Conservation (phyloP, 2,888 invertebrate genomes). For the Drosophila planitibia region DNA sequence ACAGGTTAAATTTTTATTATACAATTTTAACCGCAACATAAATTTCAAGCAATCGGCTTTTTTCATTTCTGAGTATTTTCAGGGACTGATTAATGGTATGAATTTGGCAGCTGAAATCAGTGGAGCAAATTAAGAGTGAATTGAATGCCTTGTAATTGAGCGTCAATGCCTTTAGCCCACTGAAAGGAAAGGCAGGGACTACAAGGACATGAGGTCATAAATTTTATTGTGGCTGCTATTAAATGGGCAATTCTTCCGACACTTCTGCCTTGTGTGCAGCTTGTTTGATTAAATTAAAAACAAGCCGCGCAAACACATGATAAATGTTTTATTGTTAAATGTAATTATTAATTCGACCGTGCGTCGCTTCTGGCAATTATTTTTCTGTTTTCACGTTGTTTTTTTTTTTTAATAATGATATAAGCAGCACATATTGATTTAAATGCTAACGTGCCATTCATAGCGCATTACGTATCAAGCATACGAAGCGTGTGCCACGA, state of each 20-base stretch:
- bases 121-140: constrained; percentile 39
- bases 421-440: constrained; percentile 45
- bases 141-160: constrained; percentile 43
- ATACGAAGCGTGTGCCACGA: constrained; percentile 15
- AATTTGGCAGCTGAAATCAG: constrained; percentile 29
- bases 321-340: constrained; percentile 53
- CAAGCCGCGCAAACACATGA: constrained; percentile 46
- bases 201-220: constrained; percentile 40
- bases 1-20: background rate
- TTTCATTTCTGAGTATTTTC: background rate
- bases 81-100: constrained; percentile 11
- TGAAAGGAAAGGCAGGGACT: background rate
- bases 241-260: constrained; percentile 36
- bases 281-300: constrained; percentile 65
- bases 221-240: constrained; percentile 50
- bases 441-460: constrained; percentile 38
- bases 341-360: constrained; percentile 33
- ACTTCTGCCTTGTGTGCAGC: constrained; percentile 6
- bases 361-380: constrained; percentile 21
- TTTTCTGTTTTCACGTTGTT: background rate
- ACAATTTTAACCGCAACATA: background rate
- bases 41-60: background rate
- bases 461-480: constrained; percentile 20
- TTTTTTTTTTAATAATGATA: constrained; percentile 36
- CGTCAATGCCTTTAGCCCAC: constrained; percentile 8